These are phyloP conservation scores for Folsomia candida DNA, from an alignment of 2,888 invertebrate genomes.

Conservation along the genomic window DNA sequence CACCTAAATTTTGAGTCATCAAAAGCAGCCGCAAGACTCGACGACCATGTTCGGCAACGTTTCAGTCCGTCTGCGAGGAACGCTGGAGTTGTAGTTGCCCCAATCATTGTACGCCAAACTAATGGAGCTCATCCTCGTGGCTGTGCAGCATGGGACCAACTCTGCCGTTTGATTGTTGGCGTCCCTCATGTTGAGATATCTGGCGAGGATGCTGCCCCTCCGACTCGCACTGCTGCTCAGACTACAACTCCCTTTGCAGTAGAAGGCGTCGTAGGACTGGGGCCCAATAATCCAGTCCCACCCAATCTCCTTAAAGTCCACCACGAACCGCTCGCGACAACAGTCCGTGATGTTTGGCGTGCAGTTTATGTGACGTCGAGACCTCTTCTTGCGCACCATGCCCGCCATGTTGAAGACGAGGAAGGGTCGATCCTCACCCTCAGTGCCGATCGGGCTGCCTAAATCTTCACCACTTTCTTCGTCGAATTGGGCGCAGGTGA, in stretches of 20 bases:
- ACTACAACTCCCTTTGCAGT: slow-evolving; percentile 79
- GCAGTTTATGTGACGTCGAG: slow-evolving; percentile 68
- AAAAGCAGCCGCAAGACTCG: slow-evolving; percentile 57
- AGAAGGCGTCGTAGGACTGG: slow-evolving; percentile 79
- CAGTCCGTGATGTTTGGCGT: slow-evolving; percentile 70
- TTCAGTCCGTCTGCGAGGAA: slow-evolving; percentile 52
- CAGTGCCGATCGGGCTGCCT: slow-evolving; percentile 60
- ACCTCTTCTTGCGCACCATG: slow-evolving; percentile 57
- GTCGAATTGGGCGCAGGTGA: slow-evolving; percentile 66
- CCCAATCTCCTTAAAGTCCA: slow-evolving; percentile 78
- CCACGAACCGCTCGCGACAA: slow-evolving; percentile 76
- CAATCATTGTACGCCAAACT: slow-evolving; percentile 78
- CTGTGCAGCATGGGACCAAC: slow-evolving; percentile 80
- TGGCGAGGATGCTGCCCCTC: slow-evolving; percentile 71
- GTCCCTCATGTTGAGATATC: slow-evolving; percentile 33
- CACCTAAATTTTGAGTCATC: too few relatives aligned
- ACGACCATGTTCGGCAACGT: slow-evolving; percentile 85
- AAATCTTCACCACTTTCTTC: slow-evolving; percentile 53
- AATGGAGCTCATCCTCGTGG: slow-evolving; percentile 75
- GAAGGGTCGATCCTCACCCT: slow-evolving; percentile 61
- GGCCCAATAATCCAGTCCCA: slow-evolving; percentile 87
- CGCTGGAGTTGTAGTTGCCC: slow-evolving; percentile 56
- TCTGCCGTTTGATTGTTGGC: slow-evolving; percentile 54
- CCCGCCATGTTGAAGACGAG: slow-evolving; percentile 67
- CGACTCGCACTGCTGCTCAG: slow-evolving; percentile 64